Conservation (phyloP, 2,888 invertebrate genomes). For the Heliconius aoede region DNA sequence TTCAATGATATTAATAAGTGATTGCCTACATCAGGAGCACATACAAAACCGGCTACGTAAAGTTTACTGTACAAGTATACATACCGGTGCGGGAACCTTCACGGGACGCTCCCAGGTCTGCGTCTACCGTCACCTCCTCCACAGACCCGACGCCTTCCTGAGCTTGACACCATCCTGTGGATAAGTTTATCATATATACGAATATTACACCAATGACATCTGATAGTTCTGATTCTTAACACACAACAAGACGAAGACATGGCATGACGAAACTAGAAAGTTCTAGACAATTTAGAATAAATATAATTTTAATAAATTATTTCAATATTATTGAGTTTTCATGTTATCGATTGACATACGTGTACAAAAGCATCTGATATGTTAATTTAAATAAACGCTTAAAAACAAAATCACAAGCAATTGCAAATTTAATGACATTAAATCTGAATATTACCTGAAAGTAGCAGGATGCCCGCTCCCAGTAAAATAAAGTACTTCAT, state of each 20-base stretch:
- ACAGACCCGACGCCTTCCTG: constrained; percentile 75
- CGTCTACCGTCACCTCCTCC: constrained; percentile 86
- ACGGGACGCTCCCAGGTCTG: constrained; percentile 92
- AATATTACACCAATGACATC: background rate
- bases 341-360: background rate
- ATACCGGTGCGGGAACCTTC: constrained; percentile 95
- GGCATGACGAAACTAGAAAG: background rate
- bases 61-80: constrained; percentile 44
- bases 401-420: background rate
- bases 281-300: constrained; percentile 7
- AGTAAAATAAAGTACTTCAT: constrained; percentile 74
- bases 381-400: background rate
- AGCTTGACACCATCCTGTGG: constrained; percentile 75
- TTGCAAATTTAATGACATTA: constrained; percentile 24
- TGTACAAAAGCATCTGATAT: background rate
- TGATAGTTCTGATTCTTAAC: no score
- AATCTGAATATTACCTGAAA: constrained; percentile 63
- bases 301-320: background rate
- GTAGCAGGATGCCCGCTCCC: constrained; percentile 67
- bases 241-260: background rate
- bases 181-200: background rate
- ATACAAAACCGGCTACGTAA: constrained; percentile 10
- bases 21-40: background rate
- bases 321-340: background rate
- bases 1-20: constrained; percentile 7